Percentiles rank a stretch among this genome's conserved stretches.
Evolutionary conservation across 2,113 vertebrate genomes (phyloP).

Genomic region (Struthio camelus): DNA sequence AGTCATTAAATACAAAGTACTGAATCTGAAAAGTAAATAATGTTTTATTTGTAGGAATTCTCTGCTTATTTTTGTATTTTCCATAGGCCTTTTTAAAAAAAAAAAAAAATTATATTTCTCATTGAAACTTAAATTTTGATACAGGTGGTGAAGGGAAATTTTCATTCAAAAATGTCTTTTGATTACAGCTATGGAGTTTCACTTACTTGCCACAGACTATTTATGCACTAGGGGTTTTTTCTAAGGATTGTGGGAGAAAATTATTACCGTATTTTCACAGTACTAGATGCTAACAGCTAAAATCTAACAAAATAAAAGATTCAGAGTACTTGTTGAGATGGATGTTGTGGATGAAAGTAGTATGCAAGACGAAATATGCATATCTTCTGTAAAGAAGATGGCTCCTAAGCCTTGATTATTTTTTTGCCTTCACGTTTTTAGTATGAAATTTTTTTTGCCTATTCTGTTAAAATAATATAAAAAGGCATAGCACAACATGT

Average conservation of each 20-base stretch:
- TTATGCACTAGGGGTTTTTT: neutral
- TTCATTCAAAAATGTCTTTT: neutral
- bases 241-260: neutral
- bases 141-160: neutral
- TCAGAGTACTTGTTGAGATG: neutral
- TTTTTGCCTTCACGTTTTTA: neutral
- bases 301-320: neutral
- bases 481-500: neutral
- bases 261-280: neutral
- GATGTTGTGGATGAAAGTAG: neutral
- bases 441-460: neutral
- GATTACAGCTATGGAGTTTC: neutral
- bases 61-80: neutral
- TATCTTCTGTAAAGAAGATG: neutral
- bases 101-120: no score
- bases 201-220: neutral
- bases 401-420: neutral
- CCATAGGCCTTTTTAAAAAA: neutral
- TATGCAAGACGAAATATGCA: neutral
- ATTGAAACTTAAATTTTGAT: neutral
- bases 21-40: neutral
- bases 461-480: neutral
- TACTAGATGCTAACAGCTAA: neutral
- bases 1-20: neutral
- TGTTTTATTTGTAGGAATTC: neutral